Percentiles rank a stretch among this genome's conserved stretches.
Conservation (phyloP, 1,140 invertebrate genomes). For the Philaenus spumarius region DNA sequence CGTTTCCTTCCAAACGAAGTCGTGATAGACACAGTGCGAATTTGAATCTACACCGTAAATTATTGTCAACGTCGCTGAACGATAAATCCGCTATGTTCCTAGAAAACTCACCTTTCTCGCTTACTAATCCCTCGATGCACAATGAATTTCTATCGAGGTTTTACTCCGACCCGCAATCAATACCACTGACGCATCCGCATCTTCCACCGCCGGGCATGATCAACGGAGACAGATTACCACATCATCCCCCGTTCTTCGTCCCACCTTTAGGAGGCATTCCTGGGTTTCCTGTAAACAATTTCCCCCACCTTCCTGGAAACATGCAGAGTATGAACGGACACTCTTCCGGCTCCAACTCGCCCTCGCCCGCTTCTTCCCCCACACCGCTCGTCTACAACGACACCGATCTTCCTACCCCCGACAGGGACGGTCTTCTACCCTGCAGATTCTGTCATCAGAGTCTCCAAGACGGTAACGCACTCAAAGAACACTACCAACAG, state of each 20-base stretch:
- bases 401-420: slow-evolving; percentile 49
- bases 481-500: slow-evolving; percentile 61
- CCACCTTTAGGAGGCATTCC: slow-evolving; percentile 43
- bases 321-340: slow-evolving; percentile 32
- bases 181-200: slow-evolving; percentile 44
- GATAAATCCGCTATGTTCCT: slow-evolving; percentile 26
- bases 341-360: slow-evolving; percentile 25
- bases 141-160: slow-evolving; percentile 77
- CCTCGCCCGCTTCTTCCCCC: slow-evolving; percentile 28
- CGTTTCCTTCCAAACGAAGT: slow-evolving; percentile 91
- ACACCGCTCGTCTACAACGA: slow-evolving; percentile 32
- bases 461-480: slow-evolving; percentile 49
- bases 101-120: slow-evolving; percentile 32
- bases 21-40: slow-evolving; percentile 91
- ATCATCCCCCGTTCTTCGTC: slow-evolving; percentile 45
- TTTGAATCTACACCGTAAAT: slow-evolving; percentile 81
- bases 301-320: slow-evolving; percentile 35
- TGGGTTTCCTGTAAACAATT: slow-evolving; percentile 32
- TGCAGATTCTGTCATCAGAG: slow-evolving; percentile 57
- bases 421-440: slow-evolving; percentile 53
- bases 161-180: slow-evolving; percentile 61
- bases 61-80: slow-evolving; percentile 62
- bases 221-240: slow-evolving; percentile 42
- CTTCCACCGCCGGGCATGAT: slow-evolving; percentile 36
- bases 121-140: slow-evolving; percentile 47